A percentile compares a stretch with the other conserved stretches of the same genome.
Conservation (phyloP, 2,797 vertebrate species). For the Takifugu rubripes region DNA sequence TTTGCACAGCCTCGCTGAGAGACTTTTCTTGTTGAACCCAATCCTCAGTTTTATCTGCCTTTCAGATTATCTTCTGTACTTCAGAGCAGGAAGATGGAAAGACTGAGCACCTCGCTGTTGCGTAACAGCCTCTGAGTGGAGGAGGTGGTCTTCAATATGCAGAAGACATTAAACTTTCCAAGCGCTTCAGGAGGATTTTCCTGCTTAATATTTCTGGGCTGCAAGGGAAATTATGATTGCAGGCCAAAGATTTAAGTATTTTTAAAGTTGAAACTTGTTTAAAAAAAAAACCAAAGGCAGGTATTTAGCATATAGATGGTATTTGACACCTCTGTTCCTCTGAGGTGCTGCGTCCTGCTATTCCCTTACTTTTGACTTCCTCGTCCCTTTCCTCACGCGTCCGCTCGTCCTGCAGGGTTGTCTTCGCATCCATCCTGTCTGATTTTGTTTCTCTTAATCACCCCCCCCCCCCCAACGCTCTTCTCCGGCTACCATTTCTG, state of each 20-base stretch:
- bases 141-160: conserved; percentile 67
- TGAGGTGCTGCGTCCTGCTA: conserved; percentile 8
- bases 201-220: conserved; percentile 39
- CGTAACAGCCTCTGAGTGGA: conserved; percentile 55
- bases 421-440: conserved; percentile 9
- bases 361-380: conserved; percentile 6
- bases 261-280: conserved; percentile 22
- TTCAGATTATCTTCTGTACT: conserved; percentile 58
- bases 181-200: conserved; percentile 57
- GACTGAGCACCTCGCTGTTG: conserved; percentile 66
- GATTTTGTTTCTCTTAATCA: conserved; percentile 26
- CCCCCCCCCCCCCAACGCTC: conserved; percentile 49
- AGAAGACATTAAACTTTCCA: conserved; percentile 70
- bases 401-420: conserved; percentile 6
- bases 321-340: conserved; percentile 7
- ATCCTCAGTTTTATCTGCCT: conserved; percentile 51
- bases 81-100: conserved; percentile 67
- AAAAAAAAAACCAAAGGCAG: conserved; percentile 3
- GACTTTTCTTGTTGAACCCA: conserved; percentile 22
- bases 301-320: conserved; percentile 11
- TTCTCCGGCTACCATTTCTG: conserved; percentile 55
- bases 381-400: conserved; percentile 10
- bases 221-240: conserved; percentile 19
- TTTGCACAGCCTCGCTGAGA: conserved; percentile 5
- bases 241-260: conserved; percentile 7